These are phyloP conservation scores for Diplolepis rosae DNA, from an alignment of 2,888 invertebrate genomes.

Conservation along the genomic window DNA sequence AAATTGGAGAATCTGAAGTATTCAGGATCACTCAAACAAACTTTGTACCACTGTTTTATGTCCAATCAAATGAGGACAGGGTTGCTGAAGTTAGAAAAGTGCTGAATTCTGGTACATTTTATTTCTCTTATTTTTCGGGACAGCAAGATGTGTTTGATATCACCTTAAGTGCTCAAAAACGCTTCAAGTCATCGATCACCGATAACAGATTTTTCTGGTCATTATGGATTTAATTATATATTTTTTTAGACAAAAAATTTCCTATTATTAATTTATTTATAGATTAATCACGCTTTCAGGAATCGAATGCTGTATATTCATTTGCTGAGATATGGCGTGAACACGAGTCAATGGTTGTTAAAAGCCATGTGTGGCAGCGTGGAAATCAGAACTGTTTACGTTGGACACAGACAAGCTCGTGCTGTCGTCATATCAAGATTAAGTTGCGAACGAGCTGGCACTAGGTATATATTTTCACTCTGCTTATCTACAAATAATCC, in stretches of 20 bases:
- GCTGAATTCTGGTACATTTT: constrained; percentile 98
- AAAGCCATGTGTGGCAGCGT: constrained; percentile 98
- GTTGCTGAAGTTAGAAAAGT: constrained; percentile 85
- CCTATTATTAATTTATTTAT: constrained; percentile 9
- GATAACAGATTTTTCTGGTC: constrained; percentile 99
- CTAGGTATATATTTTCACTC: constrained; percentile 76
- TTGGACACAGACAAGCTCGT: constrained; percentile 93
- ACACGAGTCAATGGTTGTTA: constrained; percentile 92
- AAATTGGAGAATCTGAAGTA: constrained; percentile 95
- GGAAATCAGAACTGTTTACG: constrained; percentile 98
- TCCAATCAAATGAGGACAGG: constrained; percentile 77
- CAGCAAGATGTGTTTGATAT: constrained; percentile 84
- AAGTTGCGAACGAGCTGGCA: constrained; percentile 98
- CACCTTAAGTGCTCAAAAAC: constrained; percentile 94
- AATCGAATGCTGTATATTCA: constrained; percentile 97
- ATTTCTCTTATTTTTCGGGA: constrained; percentile 89
- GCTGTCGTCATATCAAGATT: constrained; percentile 97
- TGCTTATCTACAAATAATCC: not conserved
- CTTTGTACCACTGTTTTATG: constrained; percentile 90
- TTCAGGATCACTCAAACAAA: constrained; percentile 95
- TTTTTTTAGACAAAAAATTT: not conserved
- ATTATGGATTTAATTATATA: constrained; percentile 46
- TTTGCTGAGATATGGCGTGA: constrained; percentile 92
- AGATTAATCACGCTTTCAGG: constrained; percentile 75
- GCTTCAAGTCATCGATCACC: constrained; percentile 85